Base-by-base conservation (phyloP, 2,113 vertebrate genomes). In the Aegithalos caudatus region DNA sequence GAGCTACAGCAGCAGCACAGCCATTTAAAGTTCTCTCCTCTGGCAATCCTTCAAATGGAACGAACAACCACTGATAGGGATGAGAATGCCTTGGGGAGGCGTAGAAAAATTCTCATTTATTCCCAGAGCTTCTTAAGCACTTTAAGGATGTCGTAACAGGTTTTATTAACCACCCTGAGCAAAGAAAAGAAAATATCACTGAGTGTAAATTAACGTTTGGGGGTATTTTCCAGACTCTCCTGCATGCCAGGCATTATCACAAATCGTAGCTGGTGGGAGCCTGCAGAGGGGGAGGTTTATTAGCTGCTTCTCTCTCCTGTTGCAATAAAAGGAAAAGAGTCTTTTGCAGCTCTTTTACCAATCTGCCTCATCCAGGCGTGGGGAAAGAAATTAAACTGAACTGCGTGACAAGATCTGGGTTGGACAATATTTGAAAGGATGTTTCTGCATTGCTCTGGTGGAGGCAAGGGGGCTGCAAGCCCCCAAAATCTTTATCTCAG, bases 41-140 rank as follows among this genome's bases (percentile, higher is more conserved):
- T 62, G 64, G 76, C 85, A 92, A 91, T 91, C 92, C 89, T 95
- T 93, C 94, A 94, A 72, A 96, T 65, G 88, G 94, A 97, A 96
- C 22, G 21, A 97, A 97, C 86, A 95, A 74, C 87, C 42, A 83
- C 89, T 81, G 94, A 88, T 53, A 92, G 80, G 84, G 96, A 90
- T 76, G 92, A 83, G 96, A 95, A 93, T 16, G 80, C 91, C 93
- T 94, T 31, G 51, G 92, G 96, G 95, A 92, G 67, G 64, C 9
- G 1, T 77, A 92, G 90, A 93, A 83, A 96, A 87, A 93, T 89
- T 92, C 95, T 97, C 90, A 96, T 97, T 97, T 96, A 95, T 97
- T 95, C 92, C 90, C 93, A 88, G 94, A 94, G 90, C 94, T 94
- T 92, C 94, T 90, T 86, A 97, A 96, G 95, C 90, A 82, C 88